Conservation (phyloP, 2,797 vertebrate species). For the Argentina silus region DNA sequence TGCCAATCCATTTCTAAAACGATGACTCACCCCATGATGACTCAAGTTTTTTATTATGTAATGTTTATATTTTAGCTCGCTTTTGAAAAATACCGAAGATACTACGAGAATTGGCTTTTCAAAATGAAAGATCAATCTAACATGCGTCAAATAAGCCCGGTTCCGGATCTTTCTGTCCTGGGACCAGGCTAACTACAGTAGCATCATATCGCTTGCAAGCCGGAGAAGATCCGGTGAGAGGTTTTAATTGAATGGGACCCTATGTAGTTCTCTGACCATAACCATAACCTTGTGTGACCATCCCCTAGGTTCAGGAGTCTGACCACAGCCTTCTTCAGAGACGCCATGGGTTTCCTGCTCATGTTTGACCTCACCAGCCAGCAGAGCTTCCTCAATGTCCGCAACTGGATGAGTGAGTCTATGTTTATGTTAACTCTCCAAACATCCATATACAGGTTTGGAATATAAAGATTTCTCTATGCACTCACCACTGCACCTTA, state of each 20-base stretch:
- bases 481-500: no score
- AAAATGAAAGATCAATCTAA: no score
- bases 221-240: no score
- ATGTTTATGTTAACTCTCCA: no score
- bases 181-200: neutral
- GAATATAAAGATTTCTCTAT: no score
- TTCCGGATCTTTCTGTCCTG: no score
- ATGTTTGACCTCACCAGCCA: slow-evolving; percentile 98
- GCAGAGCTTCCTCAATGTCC: slow-evolving; percentile 96
- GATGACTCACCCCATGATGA: neutral
- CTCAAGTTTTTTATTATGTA: neutral
- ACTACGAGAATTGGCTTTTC: neutral
- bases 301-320: slow-evolving; percentile 88
- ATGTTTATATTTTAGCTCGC: neutral
- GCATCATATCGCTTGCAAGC: neutral
- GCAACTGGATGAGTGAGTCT: slow-evolving; percentile 97
- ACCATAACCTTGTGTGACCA: neutral
- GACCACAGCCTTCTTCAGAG: slow-evolving; percentile 94
- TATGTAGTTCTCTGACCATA: no score
- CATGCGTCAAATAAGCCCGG: no score
- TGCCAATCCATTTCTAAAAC: neutral
- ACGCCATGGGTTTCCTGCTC: slow-evolving; percentile 95
- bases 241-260: no score
- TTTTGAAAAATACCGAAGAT: neutral
- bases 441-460: no score